A percentile compares a stretch with the other conserved stretches of the same genome.
Evolutionary conservation across 2,797 vertebrate species (phyloP).

Genomic region (Melanotaenia nigrans): DNA sequence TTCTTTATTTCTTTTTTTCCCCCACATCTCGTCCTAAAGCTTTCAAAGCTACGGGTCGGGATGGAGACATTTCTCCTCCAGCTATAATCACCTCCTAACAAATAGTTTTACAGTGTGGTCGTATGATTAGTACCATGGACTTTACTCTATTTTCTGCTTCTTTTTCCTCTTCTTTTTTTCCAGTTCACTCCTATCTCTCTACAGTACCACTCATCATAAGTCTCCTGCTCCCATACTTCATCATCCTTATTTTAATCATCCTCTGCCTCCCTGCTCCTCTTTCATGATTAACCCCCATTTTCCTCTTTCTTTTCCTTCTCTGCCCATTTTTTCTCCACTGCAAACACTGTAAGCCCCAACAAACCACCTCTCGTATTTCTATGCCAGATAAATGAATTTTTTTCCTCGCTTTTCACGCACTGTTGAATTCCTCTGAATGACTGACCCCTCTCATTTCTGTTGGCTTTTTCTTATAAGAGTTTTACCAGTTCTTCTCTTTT

Average conservation of each 20-base stretch:
- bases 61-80: constrained; percentile 63
- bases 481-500: constrained; percentile 49
- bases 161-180: constrained; percentile 19
- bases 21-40: constrained; percentile 67
- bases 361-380: constrained; percentile 65
- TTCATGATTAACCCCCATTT: constrained; percentile 53
- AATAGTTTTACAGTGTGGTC: constrained; percentile 47
- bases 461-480: constrained; percentile 48
- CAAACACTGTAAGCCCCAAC: constrained; percentile 56
- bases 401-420: constrained; percentile 59
- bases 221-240: constrained; percentile 28
- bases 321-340: constrained; percentile 48
- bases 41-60: constrained; percentile 58
- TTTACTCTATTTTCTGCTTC: constrained; percentile 39
- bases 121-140: constrained; percentile 43
- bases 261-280: constrained; percentile 52
- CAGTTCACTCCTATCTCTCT: constrained; percentile 26
- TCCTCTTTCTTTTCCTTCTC: constrained; percentile 36
- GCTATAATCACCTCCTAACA: constrained; percentile 62
- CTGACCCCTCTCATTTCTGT: constrained; percentile 54
- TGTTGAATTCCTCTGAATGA: constrained; percentile 58
- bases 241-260: constrained; percentile 51
- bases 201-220: constrained; percentile 19
- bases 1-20: constrained; percentile 51
- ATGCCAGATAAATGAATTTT: constrained; percentile 68